Evolutionary conservation across 2,113 vertebrate species (phyloP).

Genomic region (Zosterops borbonicus): DNA sequence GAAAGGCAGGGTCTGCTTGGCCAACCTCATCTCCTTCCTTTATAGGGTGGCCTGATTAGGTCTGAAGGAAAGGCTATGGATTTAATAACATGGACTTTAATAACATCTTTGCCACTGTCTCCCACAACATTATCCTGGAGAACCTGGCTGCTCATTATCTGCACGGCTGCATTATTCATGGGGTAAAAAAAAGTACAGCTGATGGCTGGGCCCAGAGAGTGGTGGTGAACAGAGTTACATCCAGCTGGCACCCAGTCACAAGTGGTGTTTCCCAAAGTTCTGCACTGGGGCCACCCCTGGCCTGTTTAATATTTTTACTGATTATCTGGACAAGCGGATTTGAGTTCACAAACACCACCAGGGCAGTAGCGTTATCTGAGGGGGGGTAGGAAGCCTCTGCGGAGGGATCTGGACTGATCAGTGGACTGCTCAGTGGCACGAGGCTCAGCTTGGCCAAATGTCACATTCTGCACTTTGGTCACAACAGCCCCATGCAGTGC

Average conservation of each 20-base stretch:
- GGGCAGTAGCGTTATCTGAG: fast-evolving
- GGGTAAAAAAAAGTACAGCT: fast-evolving
- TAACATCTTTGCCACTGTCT: background rate
- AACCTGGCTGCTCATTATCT: background rate
- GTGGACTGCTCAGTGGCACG: background rate
- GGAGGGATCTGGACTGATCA: background rate
- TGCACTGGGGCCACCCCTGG: no score
- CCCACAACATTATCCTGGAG: background rate
- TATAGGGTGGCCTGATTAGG: fast-evolving
- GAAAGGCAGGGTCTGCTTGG: background rate
- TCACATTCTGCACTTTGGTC: background rate
- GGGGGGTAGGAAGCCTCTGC: background rate
- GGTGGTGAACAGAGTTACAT: background rate
- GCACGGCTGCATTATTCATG: no score
- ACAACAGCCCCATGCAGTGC: background rate
- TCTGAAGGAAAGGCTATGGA: background rate
- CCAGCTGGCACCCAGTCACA: background rate
- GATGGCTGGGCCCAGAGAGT: background rate
- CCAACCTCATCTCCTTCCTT: background rate
- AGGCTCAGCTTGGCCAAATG: background rate
- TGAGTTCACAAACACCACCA: background rate
- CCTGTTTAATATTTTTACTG: background rate
- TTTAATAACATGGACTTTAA: background rate
- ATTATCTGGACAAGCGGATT: background rate
- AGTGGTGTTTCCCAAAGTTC: background rate